phyloP scores from a whole-genome alignment of 2,888 invertebrate genomes.

The Caenorhabditis macrosperma region DNA sequence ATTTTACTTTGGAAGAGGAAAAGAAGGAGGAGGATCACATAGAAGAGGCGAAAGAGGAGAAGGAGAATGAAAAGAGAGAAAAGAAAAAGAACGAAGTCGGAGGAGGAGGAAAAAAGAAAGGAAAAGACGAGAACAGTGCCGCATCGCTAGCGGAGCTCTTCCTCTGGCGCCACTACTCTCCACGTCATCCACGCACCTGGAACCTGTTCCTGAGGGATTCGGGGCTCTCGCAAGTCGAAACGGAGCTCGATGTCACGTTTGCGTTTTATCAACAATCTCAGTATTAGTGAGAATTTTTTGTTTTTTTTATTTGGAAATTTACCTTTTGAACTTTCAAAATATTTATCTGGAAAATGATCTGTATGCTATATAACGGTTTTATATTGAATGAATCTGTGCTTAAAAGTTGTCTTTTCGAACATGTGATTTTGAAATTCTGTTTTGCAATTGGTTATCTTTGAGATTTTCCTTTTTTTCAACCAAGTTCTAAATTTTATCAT shows the following conservation, averaged over 20 bases:
- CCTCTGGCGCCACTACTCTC: conserved; percentile 71
- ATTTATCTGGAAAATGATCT: too few relatives aligned
- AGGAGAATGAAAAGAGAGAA: conserved; percentile 26
- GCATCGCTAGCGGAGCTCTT: conserved; percentile 69
- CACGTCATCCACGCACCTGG: conserved; percentile 54
- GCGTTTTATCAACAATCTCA: conserved; percentile 56
- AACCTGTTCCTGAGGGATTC: conserved; percentile 38
- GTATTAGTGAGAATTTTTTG: conserved; percentile 22
- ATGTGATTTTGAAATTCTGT: neutral
- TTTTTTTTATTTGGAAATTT: neutral
- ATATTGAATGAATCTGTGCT: too few relatives aligned
- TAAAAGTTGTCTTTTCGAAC: too few relatives aligned
- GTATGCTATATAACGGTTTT: too few relatives aligned
- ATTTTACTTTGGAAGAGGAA: too few relatives aligned
- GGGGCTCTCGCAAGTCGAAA: conserved; percentile 39
- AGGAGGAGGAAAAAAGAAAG: neutral
- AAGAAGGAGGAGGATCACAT: conserved; percentile 45
- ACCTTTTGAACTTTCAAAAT: neutral
- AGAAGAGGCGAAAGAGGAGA: conserved; percentile 19
- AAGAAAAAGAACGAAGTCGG: conserved; percentile 30
- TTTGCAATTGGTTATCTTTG: too few relatives aligned
- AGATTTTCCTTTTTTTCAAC: neutral
- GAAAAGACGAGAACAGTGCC: neutral
- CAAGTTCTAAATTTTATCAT: too few relatives aligned
- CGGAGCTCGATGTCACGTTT: conserved; percentile 47